Percentiles rank a stretch among this genome's conserved stretches.
phyloP scores from a whole-genome alignment of 2,797 vertebrate species.

The Cirrhinus mrigala region DNA sequence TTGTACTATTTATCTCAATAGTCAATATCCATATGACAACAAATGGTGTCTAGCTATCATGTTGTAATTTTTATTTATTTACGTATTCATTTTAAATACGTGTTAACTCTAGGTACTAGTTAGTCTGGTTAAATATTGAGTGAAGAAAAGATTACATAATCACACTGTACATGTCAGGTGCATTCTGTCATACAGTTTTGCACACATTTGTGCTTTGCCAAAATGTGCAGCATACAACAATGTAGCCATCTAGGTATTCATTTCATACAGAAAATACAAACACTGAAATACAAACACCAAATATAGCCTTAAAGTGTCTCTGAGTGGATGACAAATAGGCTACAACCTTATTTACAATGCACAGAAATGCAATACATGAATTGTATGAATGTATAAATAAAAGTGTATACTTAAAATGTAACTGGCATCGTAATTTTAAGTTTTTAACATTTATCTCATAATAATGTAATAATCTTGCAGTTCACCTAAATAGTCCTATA shows the following conservation, averaged over 20 bases:
- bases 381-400: background rate
- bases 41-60: background rate
- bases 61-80: background rate
- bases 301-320: background rate
- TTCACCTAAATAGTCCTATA: background rate
- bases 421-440: too few species aligned
- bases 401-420: too few species aligned
- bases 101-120: background rate
- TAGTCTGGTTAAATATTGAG: background rate
- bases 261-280: background rate
- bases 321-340: background rate
- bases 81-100: too few species aligned
- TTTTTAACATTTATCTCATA: background rate
- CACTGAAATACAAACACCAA: too few species aligned
- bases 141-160: background rate
- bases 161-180: background rate
- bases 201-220: background rate
- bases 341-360: background rate
- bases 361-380: background rate
- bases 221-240: background rate
- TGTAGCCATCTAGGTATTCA: background rate
- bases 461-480: background rate
- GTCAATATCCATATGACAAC: background rate
- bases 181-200: background rate
- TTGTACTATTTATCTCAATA: background rate